These are phyloP conservation scores for Mycalesis mineus DNA, from an alignment of 2,888 invertebrate genomes.

Conservation along the genomic window DNA sequence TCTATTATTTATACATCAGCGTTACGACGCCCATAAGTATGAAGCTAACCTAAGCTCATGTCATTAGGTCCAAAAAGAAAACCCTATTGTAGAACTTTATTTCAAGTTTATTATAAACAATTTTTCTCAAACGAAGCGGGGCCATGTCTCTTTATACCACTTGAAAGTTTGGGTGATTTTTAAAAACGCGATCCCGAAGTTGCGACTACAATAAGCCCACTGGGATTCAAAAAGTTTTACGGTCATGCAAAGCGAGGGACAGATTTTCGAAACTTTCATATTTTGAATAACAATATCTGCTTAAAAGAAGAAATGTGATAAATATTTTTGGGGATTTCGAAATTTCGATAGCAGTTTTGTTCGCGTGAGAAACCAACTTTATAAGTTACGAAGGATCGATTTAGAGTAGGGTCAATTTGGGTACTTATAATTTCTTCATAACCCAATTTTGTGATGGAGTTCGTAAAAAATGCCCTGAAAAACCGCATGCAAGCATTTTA, in stretches of 20 bases:
- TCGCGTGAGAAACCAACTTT: neutral
- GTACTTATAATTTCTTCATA: no score
- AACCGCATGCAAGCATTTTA: no score
- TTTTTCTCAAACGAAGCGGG: neutral
- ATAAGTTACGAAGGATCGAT: no score
- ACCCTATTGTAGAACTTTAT: no score
- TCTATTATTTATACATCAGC: no score
- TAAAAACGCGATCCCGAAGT: neutral
- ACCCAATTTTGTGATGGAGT: no score
- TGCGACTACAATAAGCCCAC: neutral
- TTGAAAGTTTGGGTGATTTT: constrained; percentile 1
- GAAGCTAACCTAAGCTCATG: no score
- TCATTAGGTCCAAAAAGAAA: no score
- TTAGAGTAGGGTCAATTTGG: no score
- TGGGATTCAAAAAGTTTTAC: neutral
- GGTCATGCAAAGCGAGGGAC: neutral
- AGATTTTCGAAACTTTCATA: neutral
- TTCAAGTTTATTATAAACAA: neutral
- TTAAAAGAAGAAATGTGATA: neutral
- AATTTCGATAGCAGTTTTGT: neutral
- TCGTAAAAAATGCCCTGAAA: no score
- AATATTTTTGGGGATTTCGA: neutral
- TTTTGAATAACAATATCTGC: constrained; percentile 1
- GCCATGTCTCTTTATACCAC: neutral
- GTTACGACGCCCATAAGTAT: no score